These are phyloP conservation scores for Omphaloscelis lunosa DNA, from an alignment of 2,888 invertebrate genomes.

Conservation along the genomic window DNA sequence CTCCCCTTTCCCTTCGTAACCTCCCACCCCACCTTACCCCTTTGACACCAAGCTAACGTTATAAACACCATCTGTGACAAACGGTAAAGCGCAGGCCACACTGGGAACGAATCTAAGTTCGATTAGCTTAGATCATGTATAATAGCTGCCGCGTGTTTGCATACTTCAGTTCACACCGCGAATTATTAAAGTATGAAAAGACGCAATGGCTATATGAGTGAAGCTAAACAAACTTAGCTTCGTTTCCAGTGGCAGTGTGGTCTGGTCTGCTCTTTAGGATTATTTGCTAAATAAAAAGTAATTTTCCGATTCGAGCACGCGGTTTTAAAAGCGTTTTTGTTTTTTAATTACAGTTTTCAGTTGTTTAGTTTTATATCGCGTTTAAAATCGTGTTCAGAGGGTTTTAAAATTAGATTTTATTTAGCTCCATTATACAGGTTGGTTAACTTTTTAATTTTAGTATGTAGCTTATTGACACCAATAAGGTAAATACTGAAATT, in stretches of 20 bases:
- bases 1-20: conserved; percentile 5
- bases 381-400: not conserved
- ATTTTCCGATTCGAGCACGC: conserved; percentile 19
- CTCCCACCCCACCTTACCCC: not conserved
- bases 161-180: too few species aligned
- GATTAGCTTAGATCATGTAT: too few species aligned
- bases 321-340: conserved; percentile 16
- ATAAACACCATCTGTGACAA: conserved; percentile 48
- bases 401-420: conserved; percentile 10
- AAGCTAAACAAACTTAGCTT: too few species aligned
- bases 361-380: not conserved
- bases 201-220: too few species aligned
- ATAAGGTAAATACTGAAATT: too few species aligned
- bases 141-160: too few species aligned
- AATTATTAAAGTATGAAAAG: too few species aligned
- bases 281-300: conserved; percentile 33
- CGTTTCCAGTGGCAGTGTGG: too few species aligned
- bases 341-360: conserved; percentile 6
- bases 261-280: not conserved
- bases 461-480: too few species aligned
- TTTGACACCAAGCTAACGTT: conserved; percentile 14
- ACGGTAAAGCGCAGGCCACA: not conserved
- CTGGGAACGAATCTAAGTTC: too few species aligned
- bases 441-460: not conserved
- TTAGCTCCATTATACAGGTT: not conserved